Percentiles rank a stretch among this genome's conserved stretches.
These are phyloP conservation scores for Diarsia dahlii DNA, from an alignment of 2,888 invertebrate species.

Conservation along the genomic window DNA sequence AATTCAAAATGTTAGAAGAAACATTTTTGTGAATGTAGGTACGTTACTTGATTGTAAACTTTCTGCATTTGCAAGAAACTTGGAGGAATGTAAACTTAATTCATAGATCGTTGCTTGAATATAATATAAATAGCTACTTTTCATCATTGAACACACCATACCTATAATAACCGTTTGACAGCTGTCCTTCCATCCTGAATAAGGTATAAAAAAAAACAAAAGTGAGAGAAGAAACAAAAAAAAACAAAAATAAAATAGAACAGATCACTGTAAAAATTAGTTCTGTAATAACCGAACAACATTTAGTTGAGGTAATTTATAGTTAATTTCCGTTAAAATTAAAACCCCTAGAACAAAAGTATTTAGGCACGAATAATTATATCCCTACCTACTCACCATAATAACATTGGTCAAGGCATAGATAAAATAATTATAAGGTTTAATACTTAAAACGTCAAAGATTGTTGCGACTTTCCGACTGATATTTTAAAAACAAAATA, in stretches of 20 bases:
- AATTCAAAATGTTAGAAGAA: slow-evolving; percentile 15
- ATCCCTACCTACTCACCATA: slow-evolving; percentile 6
- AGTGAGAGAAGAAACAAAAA: no score
- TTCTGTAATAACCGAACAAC: neutral
- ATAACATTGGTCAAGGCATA: neutral
- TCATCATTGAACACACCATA: no score
- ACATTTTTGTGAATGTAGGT: neutral
- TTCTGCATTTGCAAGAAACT: neutral
- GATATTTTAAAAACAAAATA: no score
- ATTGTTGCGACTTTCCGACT: no score
- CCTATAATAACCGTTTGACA: no score
- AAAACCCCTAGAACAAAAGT: neutral
- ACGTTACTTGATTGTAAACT: neutral
- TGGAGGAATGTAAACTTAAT: neutral
- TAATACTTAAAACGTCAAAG: no score
- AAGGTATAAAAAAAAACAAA: no score
- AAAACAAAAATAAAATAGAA: neutral
- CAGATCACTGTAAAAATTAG: no score
- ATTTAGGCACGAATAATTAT: slow-evolving; percentile 29
- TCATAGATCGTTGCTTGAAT: no score
- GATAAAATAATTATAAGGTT: neutral
- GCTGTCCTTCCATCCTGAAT: no score
- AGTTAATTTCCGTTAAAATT: slow-evolving; percentile 14
- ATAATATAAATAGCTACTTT: neutral
- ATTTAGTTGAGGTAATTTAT: slow-evolving; percentile 1